Evolutionary conservation across 1,140 invertebrate species (phyloP).

Genomic region (Cherax destructor): DNA sequence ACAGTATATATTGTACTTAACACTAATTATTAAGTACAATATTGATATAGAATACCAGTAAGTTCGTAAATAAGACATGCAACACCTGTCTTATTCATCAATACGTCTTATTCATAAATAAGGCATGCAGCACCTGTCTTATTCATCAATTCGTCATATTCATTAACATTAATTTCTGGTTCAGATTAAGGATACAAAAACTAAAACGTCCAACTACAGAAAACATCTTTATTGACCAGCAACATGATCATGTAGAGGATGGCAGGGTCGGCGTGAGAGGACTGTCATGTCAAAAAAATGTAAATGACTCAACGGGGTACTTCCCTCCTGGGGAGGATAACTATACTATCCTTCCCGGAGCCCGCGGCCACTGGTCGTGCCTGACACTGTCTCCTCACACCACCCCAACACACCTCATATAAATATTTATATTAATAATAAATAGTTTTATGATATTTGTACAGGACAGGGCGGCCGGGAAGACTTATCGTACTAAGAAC

Average conservation of each 20-base stretch:
- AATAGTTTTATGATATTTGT: background rate
- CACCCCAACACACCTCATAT: background rate
- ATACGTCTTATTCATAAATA: too few relatives aligned
- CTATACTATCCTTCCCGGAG: background rate
- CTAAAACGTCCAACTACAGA: background rate
- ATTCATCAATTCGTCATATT: too few relatives aligned
- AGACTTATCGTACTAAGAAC: background rate
- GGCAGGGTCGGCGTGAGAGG: background rate
- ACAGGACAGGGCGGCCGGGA: background rate
- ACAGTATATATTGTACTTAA: too few relatives aligned
- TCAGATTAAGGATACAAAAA: background rate
- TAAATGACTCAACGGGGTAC: background rate
- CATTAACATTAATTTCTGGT: too few relatives aligned
- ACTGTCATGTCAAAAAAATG: background rate
- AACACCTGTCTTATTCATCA: too few relatives aligned
- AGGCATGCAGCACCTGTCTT: too few relatives aligned
- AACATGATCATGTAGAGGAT: background rate
- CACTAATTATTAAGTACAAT: too few relatives aligned
- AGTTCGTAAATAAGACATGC: too few relatives aligned
- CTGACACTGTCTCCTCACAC: background rate
- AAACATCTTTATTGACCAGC: constrained; percentile 11
- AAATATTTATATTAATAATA: background rate
- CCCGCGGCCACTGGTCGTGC: background rate
- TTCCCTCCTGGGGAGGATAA: background rate
- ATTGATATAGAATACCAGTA: too few relatives aligned